These are phyloP conservation scores for Thaumatotibia leucotreta DNA, from an alignment of 1,140 invertebrate genomes.

Conservation along the genomic window DNA sequence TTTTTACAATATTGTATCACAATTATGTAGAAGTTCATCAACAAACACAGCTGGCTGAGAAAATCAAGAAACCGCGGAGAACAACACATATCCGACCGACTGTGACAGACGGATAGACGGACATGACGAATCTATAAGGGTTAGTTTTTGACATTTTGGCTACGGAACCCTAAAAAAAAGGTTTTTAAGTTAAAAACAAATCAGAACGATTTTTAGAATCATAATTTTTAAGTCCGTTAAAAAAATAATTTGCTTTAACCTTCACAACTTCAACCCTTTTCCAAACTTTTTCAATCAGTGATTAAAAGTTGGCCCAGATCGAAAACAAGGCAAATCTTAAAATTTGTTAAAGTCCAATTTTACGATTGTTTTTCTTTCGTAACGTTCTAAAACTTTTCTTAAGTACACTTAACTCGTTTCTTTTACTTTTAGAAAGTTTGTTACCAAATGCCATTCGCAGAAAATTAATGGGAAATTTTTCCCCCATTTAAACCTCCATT, in stretches of 20 bases:
- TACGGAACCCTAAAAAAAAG: no score
- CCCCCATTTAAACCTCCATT: conserved; percentile 12
- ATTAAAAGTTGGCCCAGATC: conserved; percentile 3
- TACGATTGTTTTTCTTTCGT: conserved; percentile 10
- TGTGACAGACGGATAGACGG: no score
- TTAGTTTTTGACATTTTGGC: no score
- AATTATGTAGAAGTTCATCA: no score
- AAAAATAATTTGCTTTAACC: neutral
- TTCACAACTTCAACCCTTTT: neutral
- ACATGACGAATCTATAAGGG: no score
- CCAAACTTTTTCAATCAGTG: conserved; percentile 8
- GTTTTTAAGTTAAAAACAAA: no score
- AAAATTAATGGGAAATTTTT: conserved; percentile 41
- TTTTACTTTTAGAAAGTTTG: conserved; percentile 31
- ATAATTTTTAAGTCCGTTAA: neutral
- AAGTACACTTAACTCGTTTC: conserved; percentile 24
- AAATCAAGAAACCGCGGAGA: no score
- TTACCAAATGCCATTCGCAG: conserved; percentile 40
- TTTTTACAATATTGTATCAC: no score
- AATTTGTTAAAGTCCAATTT: conserved; percentile 13
- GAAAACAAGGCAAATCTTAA: neutral
- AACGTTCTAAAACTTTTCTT: neutral
- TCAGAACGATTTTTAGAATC: no score
- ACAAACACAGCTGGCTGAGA: no score
- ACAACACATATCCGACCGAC: no score